These are phyloP conservation scores for Piscicola geometra DNA, from an alignment of 2,888 invertebrate species.

Conservation along the genomic window DNA sequence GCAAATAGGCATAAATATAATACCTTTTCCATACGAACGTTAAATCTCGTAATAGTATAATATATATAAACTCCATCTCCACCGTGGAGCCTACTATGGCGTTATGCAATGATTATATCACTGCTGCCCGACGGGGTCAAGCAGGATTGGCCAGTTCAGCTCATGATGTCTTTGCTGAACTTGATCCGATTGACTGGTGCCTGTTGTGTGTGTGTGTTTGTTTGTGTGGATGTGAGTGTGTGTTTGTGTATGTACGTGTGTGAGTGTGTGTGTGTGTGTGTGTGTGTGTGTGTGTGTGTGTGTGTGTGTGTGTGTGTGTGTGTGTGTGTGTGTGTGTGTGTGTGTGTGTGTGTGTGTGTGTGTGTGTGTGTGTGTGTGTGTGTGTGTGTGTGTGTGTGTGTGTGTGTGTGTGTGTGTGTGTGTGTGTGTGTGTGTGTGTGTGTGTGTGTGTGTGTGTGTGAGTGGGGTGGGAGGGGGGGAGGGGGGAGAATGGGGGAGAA, in stretches of 20 bases:
- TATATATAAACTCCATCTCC: too few species aligned
- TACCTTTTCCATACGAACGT: too few species aligned
- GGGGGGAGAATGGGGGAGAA: too few species aligned
- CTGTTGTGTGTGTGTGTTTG: not conserved
- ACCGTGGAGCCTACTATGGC: too few species aligned
- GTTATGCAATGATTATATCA: not conserved
- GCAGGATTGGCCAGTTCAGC: too few species aligned
- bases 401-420: slow-evolving; percentile 14
- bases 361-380: slow-evolving; percentile 17
- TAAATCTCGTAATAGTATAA: too few species aligned
- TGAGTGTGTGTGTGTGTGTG: slow-evolving; percentile 5
- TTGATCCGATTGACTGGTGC: too few species aligned
- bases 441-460: not conserved
- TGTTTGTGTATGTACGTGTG: slow-evolving; percentile 6
- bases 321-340: slow-evolving; percentile 14
- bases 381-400: slow-evolving; percentile 19
- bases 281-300: slow-evolving; percentile 15
- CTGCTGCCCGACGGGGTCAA: too few species aligned
- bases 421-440: slow-evolving; percentile 11
- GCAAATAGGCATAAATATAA: too few species aligned
- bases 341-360: slow-evolving; percentile 1
- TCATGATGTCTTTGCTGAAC: too few species aligned
- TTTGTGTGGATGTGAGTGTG: slow-evolving; percentile 2
- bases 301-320: slow-evolving; percentile 12
- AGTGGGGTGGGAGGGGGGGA: too few species aligned